Base-by-base conservation (phyloP, 1,140 invertebrate genomes). In the Ptiloglossa arizonensis region DNA sequence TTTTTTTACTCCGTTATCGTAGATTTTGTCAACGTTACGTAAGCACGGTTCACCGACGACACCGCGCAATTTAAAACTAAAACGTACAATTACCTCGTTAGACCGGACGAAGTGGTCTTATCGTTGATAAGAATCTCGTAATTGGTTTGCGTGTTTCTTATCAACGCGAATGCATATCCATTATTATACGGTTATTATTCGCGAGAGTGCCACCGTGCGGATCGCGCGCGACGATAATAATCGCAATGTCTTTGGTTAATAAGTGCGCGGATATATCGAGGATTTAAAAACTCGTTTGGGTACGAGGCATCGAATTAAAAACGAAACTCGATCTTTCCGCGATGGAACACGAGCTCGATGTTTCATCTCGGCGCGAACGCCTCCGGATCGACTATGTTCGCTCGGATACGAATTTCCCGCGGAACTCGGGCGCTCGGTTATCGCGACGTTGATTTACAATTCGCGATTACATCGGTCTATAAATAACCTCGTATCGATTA, bases 21-120 rank as follows among this genome's bases (percentile, higher is more conserved):
- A n/a, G n/a, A n/a, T n/a, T n/a, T n/a, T n/a, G n/a, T 41, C 29
- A 27, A 32, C 56, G 46, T 73, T 79, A 75, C 41, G 38, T 54
- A 83, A 84, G 11, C 17, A 52, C 41, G 50, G n/a, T n/a, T 59
- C 1, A 17, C 9, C 41, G 27, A 15, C 56, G n/a, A 50, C 70
- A 70, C 50, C n/a, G 1, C 17, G 19, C 29, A 41, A 70, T 38
- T 64, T 32, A 35, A 63, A 62, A 48, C 15, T 5, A 2, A 46
- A 73, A 64, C 19, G 19, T 19, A 56, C 52, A 62, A n/a, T 46
- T 46, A 81, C 57, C 41, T 80, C 54, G 57, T 48, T 52, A 1
- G 15, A 22, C 11, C 15, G 54, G 52, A 60, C 24, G 24, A 54
- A 44, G 13, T 3, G 3, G 3, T 0, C 8, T 46, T 38, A 75